Base-by-base conservation (phyloP, 1,140 invertebrate species). In the Meloidogyne exigua region DNA sequence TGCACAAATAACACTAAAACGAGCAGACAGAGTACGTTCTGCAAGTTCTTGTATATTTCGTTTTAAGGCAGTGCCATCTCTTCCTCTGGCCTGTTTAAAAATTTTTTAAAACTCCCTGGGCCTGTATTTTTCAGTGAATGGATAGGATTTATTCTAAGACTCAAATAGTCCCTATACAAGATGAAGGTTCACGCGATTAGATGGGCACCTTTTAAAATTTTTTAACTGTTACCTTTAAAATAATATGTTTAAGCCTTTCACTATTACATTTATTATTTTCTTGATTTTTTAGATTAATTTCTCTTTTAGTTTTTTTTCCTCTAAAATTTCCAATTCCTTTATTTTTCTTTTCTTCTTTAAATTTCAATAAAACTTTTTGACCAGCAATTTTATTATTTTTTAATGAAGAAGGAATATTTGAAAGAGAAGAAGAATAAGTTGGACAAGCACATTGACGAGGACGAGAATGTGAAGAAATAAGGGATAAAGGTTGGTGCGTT, bases 1-100 rank as follows among this genome's bases (percentile, higher is more conserved):
- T 12, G 72, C 72, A 64, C 72, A 73, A 25, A 73, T 64, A 18
- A 73, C 72, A 39, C 65, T 73, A 65, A 62, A 73, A 28, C 65
- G 62, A 39, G 72, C 72, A n/a, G 32, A n/a, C 15, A 73, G 39
- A 42, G 62, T 28, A n/a, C 57, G 57, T 64, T 73, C 72, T 12
- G 72, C 72, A 23, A 73, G 0, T 39, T 57, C n/a, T 36, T 73
- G 72, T 42, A 73, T 73, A 23, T 73, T 73, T 13, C 72, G 57
- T 32, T 73, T 73, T 62, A 73, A 64, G 1, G 72, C 57, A 18
- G 72, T 36, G 1, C 57, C 28, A 23, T 73, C 72, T 18, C 72
- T 32, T 26, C 72, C 72, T 32, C 65, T 26, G 39, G 72, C 72
- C 72, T 73, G 2, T 66, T 62, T 11, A 42, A 32, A 13, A 23